Conservation (phyloP, 2,113 vertebrate species). For the Nymphicus hollandicus region DNA sequence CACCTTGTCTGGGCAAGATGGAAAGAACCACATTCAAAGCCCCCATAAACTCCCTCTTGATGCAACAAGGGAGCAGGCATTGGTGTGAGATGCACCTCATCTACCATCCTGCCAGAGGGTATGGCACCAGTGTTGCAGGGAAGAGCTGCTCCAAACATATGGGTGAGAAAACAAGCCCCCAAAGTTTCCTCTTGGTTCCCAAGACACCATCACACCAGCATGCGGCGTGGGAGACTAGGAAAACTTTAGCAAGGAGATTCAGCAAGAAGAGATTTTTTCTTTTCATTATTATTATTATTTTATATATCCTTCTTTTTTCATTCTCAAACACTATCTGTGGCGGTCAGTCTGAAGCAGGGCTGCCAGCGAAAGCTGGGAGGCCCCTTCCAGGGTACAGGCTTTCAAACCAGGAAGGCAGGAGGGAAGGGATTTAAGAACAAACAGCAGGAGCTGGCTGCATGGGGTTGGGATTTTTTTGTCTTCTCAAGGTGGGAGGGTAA, state of each 20-base stretch:
- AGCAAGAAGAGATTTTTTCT: conserved; percentile 59
- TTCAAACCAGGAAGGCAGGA: conserved; percentile 81
- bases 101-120: conserved; percentile 29
- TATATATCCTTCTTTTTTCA: conserved; percentile 73
- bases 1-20: not conserved
- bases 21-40: not conserved
- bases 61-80: not conserved
- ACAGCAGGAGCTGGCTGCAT: conserved; percentile 72
- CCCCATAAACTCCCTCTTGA: fast-evolving
- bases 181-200: conserved; percentile 36
- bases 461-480: not conserved
- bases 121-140: not conserved
- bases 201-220: not conserved
- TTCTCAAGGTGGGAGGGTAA: conserved; percentile 20
- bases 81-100: not conserved
- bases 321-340: conserved; percentile 85
- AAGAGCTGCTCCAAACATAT: not conserved
- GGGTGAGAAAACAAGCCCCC: not conserved
- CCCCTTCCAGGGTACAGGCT: conserved; percentile 90
- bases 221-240: not conserved
- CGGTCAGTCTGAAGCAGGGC: conserved; percentile 79
- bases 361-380: conserved; percentile 89
- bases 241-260: conserved; percentile 58
- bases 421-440: conserved; percentile 88
- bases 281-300: conserved; percentile 66